A percentile compares a stretch with the other conserved stretches of the same genome.
Conservation (phyloP, 2,113 vertebrate species). For the Crotalus tigris region DNA sequence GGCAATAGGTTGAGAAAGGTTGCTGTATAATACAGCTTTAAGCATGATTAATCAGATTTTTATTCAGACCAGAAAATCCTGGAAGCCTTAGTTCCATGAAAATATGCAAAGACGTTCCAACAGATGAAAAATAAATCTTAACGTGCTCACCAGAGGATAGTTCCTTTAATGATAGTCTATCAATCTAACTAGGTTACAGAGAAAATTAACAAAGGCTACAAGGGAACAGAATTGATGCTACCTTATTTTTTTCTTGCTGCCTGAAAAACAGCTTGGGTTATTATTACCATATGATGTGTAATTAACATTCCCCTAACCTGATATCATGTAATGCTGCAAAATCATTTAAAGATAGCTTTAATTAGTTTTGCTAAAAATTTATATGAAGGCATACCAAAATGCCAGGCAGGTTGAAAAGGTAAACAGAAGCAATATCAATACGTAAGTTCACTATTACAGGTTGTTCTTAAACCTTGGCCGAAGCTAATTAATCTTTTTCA, state of each 20-base stretch:
- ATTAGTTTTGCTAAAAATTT: not conserved
- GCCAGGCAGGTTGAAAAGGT: not conserved
- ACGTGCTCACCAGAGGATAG: not conserved
- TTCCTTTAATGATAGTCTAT: not conserved
- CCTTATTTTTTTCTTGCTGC: not conserved
- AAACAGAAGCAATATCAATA: not conserved
- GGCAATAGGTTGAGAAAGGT: not conserved
- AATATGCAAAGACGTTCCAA: not conserved
- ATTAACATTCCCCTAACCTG: not conserved
- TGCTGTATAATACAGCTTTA: not conserved
- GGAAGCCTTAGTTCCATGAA: not conserved
- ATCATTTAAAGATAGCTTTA: not conserved
- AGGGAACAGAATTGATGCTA: not conserved
- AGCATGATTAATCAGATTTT: not conserved
- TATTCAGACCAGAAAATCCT: not conserved
- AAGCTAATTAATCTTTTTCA: not conserved
- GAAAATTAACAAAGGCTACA: not conserved
- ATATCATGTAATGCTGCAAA: not conserved
- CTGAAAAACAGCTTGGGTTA: not conserved
- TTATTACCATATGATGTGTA: not conserved
- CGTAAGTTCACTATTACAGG: not conserved
- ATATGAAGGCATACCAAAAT: not conserved
- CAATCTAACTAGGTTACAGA: not conserved
- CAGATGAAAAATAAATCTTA: not conserved
- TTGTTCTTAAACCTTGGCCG: not conserved